Base-by-base conservation (phyloP, 2,888 invertebrate genomes). In the Cephus sareptanus region DNA sequence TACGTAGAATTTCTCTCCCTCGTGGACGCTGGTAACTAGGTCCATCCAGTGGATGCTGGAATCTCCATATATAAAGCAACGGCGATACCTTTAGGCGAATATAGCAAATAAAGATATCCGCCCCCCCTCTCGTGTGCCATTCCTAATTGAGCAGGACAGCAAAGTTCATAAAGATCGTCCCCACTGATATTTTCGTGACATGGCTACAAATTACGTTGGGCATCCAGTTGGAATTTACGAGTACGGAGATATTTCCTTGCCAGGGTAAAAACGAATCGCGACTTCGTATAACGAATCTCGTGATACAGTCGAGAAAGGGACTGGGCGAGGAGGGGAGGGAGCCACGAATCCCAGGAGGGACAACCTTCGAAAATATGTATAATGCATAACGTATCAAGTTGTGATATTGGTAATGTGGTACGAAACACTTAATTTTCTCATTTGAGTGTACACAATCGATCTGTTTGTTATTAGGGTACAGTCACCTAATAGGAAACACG, bases 141-240 rank as follows among this genome's bases (percentile, higher is more conserved):
- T 40, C 31, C 78, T 78, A 78, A 78, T 78, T 78, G 78, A 78
- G 73, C 76, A 23, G 78, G 78, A 76, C 76, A 78, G 75, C 69
- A 76, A 78, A 78, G 78, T 78, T 76, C 78, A 76, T 78, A 78
- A 78, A 78, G 78, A 78, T 78, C 76, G 71, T 30, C n/a, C 33
- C 33, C 3, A 12, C 33, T 73, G 78, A 78, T 78, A 78, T 76
- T 78, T 78, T 78, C 75, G 68, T 76, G 73, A 78, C 78, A 56
- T 40, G 34, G 31, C 71, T 71, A 71, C 71, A 71, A 71, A 71
- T 71, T 71, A 34, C 34, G 33, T 71, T 71, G 33, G 33, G 33
- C 71, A 15, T 71, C 71, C 33, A 23, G 31, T 33, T 13, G 15
- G 33, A 71, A 71, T 71, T 71, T 71, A 71, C 71, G 71, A 71